Percentiles rank a stretch among this genome's conserved stretches.
Conservation (phyloP, 2,797 vertebrate species). For the Sylvilagus floridanus region DNA sequence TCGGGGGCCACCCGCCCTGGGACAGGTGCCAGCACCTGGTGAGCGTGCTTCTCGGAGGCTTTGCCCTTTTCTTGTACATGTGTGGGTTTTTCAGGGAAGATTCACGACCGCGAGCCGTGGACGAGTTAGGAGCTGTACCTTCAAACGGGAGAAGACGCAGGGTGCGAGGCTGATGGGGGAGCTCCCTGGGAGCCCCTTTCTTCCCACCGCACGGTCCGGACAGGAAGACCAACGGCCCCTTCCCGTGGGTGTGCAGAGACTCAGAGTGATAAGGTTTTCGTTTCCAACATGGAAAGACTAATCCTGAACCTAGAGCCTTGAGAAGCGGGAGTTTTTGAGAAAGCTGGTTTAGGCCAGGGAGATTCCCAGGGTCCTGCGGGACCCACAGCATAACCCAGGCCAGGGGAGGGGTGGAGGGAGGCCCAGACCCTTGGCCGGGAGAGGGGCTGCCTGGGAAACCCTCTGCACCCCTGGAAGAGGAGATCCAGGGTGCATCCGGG, state of each 20-base stretch:
- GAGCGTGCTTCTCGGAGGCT: neutral
- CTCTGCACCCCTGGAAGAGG: too few relatives aligned
- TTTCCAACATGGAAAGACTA: neutral
- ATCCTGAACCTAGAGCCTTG: neutral
- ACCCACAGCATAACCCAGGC: neutral
- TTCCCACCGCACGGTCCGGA: too few relatives aligned
- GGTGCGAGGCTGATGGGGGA: neutral
- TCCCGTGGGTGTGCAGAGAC: neutral
- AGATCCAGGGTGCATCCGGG: too few relatives aligned
- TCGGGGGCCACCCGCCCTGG: neutral
- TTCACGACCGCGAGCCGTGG: neutral
- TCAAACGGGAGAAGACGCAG: neutral
- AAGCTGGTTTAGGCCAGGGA: neutral
- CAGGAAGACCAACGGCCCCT: neutral
- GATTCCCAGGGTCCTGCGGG: neutral
- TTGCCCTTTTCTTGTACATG: neutral
- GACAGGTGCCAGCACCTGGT: neutral
- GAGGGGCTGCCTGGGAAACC: neutral
- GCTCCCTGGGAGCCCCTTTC: too few relatives aligned
- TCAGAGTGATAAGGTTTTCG: neutral
- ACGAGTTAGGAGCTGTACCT: slow-evolving; percentile 6
- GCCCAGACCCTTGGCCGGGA: neutral
- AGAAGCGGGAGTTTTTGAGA: neutral
- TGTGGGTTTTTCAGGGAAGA: slow-evolving; percentile 21
- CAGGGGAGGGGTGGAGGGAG: neutral